These are phyloP conservation scores for Spinibarbus caldwelli DNA, from an alignment of 2,797 vertebrate species.

Conservation along the genomic window DNA sequence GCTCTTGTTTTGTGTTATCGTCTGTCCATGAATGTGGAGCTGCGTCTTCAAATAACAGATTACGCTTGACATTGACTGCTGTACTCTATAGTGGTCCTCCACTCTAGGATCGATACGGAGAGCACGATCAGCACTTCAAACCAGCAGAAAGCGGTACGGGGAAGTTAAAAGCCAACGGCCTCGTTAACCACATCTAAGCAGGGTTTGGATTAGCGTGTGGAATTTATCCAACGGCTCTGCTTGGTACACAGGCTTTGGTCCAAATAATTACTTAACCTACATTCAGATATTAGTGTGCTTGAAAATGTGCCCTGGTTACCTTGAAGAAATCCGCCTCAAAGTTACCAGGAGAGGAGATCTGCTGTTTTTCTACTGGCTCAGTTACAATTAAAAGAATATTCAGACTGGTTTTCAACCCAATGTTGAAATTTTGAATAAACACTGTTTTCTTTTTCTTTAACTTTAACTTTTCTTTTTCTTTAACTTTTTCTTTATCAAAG, in stretches of 20 bases:
- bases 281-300: conserved; percentile 51
- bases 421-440: too few species aligned
- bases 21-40: conserved; percentile 23
- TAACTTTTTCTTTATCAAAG: too few species aligned
- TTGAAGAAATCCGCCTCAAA: conserved; percentile 15
- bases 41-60: conserved; percentile 33
- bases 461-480: too few species aligned
- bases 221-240: conserved; percentile 43
- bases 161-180: conserved; percentile 38
- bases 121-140: conserved; percentile 25
- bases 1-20: conserved; percentile 55
- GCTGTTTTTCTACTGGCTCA: conserved; percentile 2
- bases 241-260: conserved; percentile 53
- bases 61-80: conserved; percentile 43
- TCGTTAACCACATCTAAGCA: conserved; percentile 41
- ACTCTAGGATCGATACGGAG: conserved; percentile 15
- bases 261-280: conserved; percentile 62
- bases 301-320: conserved; percentile 40
- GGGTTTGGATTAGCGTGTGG: conserved; percentile 55
- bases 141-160: background rate
- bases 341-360: conserved; percentile 8
- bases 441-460: too few species aligned
- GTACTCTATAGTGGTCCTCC: background rate
- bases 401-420: too few species aligned
- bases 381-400: too few species aligned